These are phyloP conservation scores for Euwallacea similis DNA, from an alignment of 1,140 invertebrate genomes.

Conservation along the genomic window DNA sequence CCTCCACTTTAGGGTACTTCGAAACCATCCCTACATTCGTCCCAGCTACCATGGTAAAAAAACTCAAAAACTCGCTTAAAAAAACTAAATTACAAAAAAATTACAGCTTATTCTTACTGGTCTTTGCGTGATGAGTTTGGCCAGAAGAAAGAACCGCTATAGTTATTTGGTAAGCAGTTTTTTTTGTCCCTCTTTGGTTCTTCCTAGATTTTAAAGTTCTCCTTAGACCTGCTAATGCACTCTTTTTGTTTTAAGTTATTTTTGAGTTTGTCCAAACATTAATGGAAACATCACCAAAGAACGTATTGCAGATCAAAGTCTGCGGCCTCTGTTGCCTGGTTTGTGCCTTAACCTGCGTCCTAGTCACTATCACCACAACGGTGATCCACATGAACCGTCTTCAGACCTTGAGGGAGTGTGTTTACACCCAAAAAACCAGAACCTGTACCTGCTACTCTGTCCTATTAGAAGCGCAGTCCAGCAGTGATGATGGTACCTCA, in stretches of 20 bases:
- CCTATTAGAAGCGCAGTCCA: slow-evolving; percentile 62
- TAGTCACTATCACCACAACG: slow-evolving; percentile 88
- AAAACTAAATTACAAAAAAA: not conserved
- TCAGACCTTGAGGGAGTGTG: slow-evolving; percentile 82
- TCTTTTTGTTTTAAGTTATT: slow-evolving; percentile 3
- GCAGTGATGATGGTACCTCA: slow-evolving; percentile 60
- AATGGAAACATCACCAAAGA: slow-evolving; percentile 30
- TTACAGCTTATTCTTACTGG: slow-evolving; percentile 81
- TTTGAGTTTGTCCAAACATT: slow-evolving; percentile 24
- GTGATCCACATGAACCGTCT: slow-evolving; percentile 91
- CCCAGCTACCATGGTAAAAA: slow-evolving; percentile 73
- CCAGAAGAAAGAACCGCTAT: slow-evolving; percentile 79
- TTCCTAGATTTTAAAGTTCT: not conserved
- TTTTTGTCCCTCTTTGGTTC: slow-evolving; percentile 4
- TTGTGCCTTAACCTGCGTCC: slow-evolving; percentile 79
- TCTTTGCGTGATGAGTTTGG: slow-evolving; percentile 80
- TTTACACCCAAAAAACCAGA: slow-evolving; percentile 75
- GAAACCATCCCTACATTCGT: slow-evolving; percentile 84
- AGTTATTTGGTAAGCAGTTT: slow-evolving; percentile 75
- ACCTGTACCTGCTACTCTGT: slow-evolving; percentile 78
- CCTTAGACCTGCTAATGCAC: not conserved
- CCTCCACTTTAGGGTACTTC: slow-evolving; percentile 77
- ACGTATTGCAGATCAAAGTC: slow-evolving; percentile 75
- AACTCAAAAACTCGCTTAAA: not conserved
- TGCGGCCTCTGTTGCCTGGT: slow-evolving; percentile 81